These are phyloP conservation scores for Chloebia gouldiae DNA, from an alignment of 2,113 vertebrate species.

Conservation along the genomic window DNA sequence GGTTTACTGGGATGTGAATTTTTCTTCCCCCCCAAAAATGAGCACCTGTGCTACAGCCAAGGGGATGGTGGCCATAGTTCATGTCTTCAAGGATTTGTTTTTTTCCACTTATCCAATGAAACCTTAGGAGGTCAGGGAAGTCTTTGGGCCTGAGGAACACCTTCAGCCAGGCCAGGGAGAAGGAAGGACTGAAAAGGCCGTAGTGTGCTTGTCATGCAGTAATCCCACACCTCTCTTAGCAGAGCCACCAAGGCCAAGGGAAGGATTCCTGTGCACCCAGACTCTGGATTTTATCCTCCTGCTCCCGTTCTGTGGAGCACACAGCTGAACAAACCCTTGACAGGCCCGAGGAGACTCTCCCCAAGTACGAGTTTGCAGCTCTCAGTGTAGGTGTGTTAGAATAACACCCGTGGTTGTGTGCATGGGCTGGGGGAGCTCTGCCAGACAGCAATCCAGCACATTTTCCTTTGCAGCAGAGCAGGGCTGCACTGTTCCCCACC, in stretches of 20 bases:
- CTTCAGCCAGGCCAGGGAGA: neutral
- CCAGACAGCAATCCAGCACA: neutral
- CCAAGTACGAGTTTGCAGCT: neutral
- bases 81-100: neutral
- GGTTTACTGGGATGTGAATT: neutral
- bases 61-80: neutral
- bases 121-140: neutral
- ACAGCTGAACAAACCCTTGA: neutral
- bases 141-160: neutral
- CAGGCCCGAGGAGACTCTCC: neutral
- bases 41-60: neutral
- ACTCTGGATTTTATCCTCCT: neutral
- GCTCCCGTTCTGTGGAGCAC: neutral
- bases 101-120: neutral
- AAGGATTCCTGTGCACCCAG: neutral
- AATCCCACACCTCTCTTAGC: neutral
- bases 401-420: fast-evolving
- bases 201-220: fast-evolving
- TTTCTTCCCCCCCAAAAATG: neutral
- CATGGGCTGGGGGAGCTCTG: fast-evolving
- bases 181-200: neutral
- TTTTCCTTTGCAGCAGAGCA: neutral
- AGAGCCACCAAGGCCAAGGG: neutral
- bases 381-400: fast-evolving
- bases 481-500: neutral